A percentile compares a stretch with the other conserved stretches of the same genome.
Conservation (phyloP, 2,888 invertebrate species). For the Micropterix aruncella region DNA sequence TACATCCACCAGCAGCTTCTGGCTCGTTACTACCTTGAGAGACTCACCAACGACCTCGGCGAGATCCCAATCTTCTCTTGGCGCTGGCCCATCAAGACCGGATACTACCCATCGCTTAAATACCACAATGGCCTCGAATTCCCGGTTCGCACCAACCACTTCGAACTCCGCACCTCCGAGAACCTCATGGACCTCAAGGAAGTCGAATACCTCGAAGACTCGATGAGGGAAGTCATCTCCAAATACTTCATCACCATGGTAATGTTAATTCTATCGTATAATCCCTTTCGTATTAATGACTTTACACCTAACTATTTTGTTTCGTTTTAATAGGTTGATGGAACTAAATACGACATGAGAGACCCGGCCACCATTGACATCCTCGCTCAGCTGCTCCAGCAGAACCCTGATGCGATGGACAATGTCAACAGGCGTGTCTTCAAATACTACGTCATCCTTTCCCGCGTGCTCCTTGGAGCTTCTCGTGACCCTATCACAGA, state of each 20-base stretch:
- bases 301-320: no score
- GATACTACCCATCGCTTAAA: conserved; percentile 45
- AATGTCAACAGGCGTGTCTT: conserved; percentile 17
- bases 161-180: conserved; percentile 20
- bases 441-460: conserved; percentile 44
- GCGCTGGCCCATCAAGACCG: conserved; percentile 28
- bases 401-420: conserved; percentile 27
- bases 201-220: not conserved
- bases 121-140: conserved; percentile 50
- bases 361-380: conserved; percentile 34
- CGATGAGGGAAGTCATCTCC: not conserved
- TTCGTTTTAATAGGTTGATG: conserved; percentile 12
- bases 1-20: conserved; percentile 51
- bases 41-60: conserved; percentile 48
- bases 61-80: conserved; percentile 40
- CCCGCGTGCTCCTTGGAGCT: conserved; percentile 28
- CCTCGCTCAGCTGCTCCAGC: conserved; percentile 41
- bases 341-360: conserved; percentile 22
- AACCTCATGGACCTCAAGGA: not conserved
- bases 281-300: no score
- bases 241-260: not conserved
- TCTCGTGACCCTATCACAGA: conserved; percentile 19
- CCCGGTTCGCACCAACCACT: conserved; percentile 33
- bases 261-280: no score
- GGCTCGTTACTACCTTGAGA: conserved; percentile 56